Evolutionary conservation across 2,888 invertebrate species (phyloP), one percentile per base, ranked within the genome.

Genomic region (Criorhina ranunculi): DNA sequence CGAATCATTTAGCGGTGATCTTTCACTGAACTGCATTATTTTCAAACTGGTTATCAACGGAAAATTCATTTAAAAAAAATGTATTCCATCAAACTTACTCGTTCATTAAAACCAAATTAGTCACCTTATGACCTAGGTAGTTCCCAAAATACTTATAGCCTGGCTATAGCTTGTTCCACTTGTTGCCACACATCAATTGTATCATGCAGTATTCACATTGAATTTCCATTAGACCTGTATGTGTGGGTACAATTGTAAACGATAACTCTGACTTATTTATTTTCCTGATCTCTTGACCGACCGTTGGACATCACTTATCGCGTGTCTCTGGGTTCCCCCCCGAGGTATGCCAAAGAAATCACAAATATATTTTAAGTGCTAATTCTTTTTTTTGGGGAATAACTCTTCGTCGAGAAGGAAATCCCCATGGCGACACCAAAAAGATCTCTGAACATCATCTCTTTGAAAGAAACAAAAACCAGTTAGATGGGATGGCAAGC

Each of bases 101-200:
- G 44, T 8, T 44, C 33, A 46, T 40, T 69, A 17, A 31, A 17
- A 24, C 5, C 3, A 1, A 33, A 57, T 57, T 49, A 49, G 44
- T 70, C 49, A 60, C 12, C 15, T 24, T 7, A 7, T 37, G 19
- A 31, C 49, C 29, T 37, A 15, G 35, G 62, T 60, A 40, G 12
- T 51, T 62, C 33, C 51, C 15, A 51, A 49, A 72, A 51, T 17
- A 40, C n/a, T 51, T 19, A 40, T 12, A 9, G 53, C 42, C 60
- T 51, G 51, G 60, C 60, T 72, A 7, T 6, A 29, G 3, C n/a
- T 29, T 15, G 6, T 42, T 2, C 11, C 46, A 51, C 9, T 19
- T 44, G 9, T 11, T 49, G 33, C 9, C 29, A 8, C n/a, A 11
- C 15, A 12, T 44, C 17, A 44, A 15, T 29, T 17, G 24, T 19